Evolutionary conservation across 2,797 vertebrate species (phyloP), one percentile per base, ranked within the genome.

Genomic region (Enteromius thamalakanensis): DNA sequence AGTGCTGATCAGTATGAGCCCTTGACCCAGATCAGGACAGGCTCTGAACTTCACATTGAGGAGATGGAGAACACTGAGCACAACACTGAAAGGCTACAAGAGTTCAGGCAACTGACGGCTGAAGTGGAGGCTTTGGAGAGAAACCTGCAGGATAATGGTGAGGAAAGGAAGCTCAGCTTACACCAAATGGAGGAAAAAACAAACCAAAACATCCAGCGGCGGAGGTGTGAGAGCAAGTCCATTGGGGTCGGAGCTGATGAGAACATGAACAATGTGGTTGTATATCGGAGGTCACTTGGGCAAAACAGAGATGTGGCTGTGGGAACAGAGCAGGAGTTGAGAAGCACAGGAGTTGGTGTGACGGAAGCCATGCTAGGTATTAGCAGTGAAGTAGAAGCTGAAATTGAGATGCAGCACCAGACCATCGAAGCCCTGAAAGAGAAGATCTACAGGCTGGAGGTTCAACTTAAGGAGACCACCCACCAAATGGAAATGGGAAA

Each of bases 401-500:
- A 99, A 92, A 95, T 99, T 4, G 97, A 99, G 86, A 95, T 98
- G 78, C 97, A 98, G 87, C 97, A 98, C 87, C 97, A 98, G 91
- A 96, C 97, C 81, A 99, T 99, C 0, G 97, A 99, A 40, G 91
- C 95, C 3, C 94, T 99, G 78, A 99, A 98, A 86, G 97, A 98
- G 32, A 98, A 98, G 91, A 96, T 99, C 86, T 99, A 97, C 87
- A 95, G 96, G 72, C 90, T 99, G 64, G 97, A 99, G 85, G 97
- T 96, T 21, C 96, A 98, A 88, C 94, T 99, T 79, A 98, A 96
- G 81, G 98, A 99, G 90, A 96, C 96, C 0, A 97, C 97, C 2
- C 96, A 98, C 65, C 93, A 97, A 86, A 95, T 96, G 88, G 98
- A 99, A 88, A 99, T 99, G 98, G 96, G 96, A 11, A 99, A 97